These are phyloP conservation scores for Eledona agricola DNA, from an alignment of 2,888 invertebrate species.

Conservation along the genomic window DNA sequence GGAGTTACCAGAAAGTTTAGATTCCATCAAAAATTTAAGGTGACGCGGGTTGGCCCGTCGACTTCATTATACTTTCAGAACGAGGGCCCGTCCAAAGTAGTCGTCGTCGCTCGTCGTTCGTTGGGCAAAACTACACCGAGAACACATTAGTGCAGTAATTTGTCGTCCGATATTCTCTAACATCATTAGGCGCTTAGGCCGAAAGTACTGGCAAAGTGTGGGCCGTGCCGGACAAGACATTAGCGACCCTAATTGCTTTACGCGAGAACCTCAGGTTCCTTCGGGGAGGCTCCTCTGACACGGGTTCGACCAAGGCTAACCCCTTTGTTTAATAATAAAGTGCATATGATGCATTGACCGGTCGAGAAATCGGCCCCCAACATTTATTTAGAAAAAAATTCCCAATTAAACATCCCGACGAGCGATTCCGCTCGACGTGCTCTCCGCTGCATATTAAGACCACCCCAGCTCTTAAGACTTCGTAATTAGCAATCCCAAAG, in stretches of 20 bases:
- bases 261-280: constrained; percentile 48
- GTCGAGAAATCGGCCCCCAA: too few relatives aligned
- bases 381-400: too few relatives aligned
- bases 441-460: constrained; percentile 54
- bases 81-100: constrained; percentile 28
- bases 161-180: constrained; percentile 59
- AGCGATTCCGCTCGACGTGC: constrained; percentile 48
- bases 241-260: constrained; percentile 62
- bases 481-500: constrained; percentile 57
- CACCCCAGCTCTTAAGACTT: constrained; percentile 54
- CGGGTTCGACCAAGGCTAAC: constrained; percentile 44
- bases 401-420: constrained; percentile 51
- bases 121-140: constrained; percentile 49
- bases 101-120: constrained; percentile 19
- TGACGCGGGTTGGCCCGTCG: constrained; percentile 48
- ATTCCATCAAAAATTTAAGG: constrained; percentile 50
- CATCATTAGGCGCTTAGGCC: constrained; percentile 59
- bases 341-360: constrained; percentile 20
- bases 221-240: constrained; percentile 61
- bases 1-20: constrained; percentile 44
- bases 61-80: constrained; percentile 51
- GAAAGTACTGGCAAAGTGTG: constrained; percentile 58
- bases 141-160: constrained; percentile 60
- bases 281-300: constrained; percentile 42
- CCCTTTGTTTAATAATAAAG: constrained; percentile 37